Evolutionary conservation across 2,888 invertebrate genomes (phyloP), one percentile per base, ranked within the genome.

Genomic region (Seladonia tumulorum): DNA sequence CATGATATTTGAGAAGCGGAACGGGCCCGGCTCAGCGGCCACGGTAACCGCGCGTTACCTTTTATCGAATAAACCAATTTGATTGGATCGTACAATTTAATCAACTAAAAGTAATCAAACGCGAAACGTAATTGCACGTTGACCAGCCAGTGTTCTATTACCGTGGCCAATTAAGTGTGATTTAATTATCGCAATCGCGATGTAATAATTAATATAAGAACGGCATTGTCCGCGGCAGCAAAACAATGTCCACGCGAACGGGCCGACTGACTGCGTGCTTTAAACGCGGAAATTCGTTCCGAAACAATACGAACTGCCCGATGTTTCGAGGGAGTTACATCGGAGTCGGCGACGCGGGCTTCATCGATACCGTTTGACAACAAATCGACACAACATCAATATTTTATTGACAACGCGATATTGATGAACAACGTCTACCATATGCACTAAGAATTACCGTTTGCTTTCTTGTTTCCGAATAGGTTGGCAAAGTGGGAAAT

Each of bases 91-190:
- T 76, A 76, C 87, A 76, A 86, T 80, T 87, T 86, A 87, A 87
- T 86, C 81, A 83, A 83, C 86, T 81, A 83, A 87, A 83, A 81
- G 86, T 87, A 87, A 87, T 83, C 83, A 76, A 83, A 81, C 63
- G 74, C 76, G 39, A 66, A 71, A 60, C 49, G 63, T 76, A 79
- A 79, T 79, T 84, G 73, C 49, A n/a, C 45, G 71, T 72, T 76
- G 60, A 25, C 63, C 86, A 72, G 25, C 25, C 16, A 25, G 39
- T 47, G 22, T 63, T 77, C 53, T 74, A 77, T 83, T 63, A 49
- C 66, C 47, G 35, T 47, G 68, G 47, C 49, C 66, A 82, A 81
- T 83, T 82, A 86, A 76, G 16, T 63, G 73, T 76, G 70, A 87
- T 87, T 87, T 83, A 83, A 87, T 87, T 83, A 83, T 73, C 49